Evolutionary conservation across 2,113 vertebrate genomes (phyloP).

Genomic region (Platycercus adscitus): DNA sequence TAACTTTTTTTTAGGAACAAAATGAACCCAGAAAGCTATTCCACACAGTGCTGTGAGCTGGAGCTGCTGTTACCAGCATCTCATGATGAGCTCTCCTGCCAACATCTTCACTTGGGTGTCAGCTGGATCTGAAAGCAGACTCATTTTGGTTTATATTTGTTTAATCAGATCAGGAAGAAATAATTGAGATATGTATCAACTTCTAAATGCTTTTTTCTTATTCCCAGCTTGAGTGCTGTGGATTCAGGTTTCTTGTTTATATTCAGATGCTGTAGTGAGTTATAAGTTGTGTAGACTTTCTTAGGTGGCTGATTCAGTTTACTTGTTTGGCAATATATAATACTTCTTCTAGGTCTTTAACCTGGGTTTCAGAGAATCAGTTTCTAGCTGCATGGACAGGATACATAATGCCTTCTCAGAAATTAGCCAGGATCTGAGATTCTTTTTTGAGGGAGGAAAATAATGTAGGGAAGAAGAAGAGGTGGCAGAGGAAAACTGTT

Average conservation of each 20-base stretch:
- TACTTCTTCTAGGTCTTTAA: neutral
- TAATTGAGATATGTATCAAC: slow-evolving; percentile 14
- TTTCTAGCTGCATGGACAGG: neutral
- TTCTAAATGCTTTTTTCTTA: neutral
- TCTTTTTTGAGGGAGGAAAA: neutral
- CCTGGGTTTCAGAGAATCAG: neutral
- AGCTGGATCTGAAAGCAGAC: neutral
- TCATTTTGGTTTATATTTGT: neutral
- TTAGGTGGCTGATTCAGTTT: neutral
- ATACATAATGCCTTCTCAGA: neutral
- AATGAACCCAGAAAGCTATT: neutral
- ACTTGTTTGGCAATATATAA: neutral
- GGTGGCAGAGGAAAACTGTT: neutral
- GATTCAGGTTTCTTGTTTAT: neutral
- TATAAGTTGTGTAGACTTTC: neutral
- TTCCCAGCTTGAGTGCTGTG: neutral
- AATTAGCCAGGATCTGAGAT: neutral
- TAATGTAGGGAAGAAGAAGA: neutral
- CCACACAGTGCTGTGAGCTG: neutral
- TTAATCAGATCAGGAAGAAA: slow-evolving; percentile 6
- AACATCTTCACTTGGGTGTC: neutral
- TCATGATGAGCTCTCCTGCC: neutral
- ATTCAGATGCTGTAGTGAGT: neutral
- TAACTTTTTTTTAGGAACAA: neutral
- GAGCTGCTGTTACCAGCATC: neutral